Evolutionary conservation across 2,888 invertebrate genomes (phyloP).

Genomic region (Lasioglossum pauxillum): DNA sequence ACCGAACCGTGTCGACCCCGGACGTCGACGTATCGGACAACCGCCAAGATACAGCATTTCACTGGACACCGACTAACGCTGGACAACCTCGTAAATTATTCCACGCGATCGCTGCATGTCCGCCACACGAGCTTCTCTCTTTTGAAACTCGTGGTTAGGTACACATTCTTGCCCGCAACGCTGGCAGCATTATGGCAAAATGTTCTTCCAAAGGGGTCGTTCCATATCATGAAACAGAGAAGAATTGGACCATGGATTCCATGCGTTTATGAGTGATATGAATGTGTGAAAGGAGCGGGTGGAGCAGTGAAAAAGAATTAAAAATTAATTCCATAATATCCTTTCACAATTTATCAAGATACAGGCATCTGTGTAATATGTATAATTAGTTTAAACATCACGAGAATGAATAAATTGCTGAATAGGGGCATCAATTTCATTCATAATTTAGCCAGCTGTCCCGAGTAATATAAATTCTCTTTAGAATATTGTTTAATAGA

Average conservation of each 20-base stretch:
- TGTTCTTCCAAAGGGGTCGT: background rate
- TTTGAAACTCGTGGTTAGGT: background rate
- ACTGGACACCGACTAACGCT: background rate
- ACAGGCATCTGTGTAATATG: too few species aligned
- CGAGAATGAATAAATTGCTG: too few species aligned
- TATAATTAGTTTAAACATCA: too few species aligned
- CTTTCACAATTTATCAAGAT: too few species aligned
- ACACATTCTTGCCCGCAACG: background rate
- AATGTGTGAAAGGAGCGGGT: background rate
- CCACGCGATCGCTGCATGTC: background rate
- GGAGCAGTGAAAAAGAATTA: too few species aligned
- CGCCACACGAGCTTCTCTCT: background rate
- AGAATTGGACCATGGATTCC: background rate
- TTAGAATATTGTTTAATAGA: too few species aligned
- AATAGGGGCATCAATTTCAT: too few species aligned
- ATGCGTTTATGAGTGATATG: background rate
- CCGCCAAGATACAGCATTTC: slow-evolving; percentile 19
- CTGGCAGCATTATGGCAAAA: background rate
- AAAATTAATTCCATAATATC: too few species aligned
- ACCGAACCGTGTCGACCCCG: slow-evolving; percentile 5
- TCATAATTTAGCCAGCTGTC: too few species aligned
- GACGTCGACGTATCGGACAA: slow-evolving; percentile 15
- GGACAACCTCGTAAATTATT: slow-evolving; percentile 23
- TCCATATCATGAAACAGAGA: background rate
- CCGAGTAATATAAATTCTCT: too few species aligned